Conservation (phyloP, 2,888 invertebrate genomes). For the Zele albiditarsus region DNA sequence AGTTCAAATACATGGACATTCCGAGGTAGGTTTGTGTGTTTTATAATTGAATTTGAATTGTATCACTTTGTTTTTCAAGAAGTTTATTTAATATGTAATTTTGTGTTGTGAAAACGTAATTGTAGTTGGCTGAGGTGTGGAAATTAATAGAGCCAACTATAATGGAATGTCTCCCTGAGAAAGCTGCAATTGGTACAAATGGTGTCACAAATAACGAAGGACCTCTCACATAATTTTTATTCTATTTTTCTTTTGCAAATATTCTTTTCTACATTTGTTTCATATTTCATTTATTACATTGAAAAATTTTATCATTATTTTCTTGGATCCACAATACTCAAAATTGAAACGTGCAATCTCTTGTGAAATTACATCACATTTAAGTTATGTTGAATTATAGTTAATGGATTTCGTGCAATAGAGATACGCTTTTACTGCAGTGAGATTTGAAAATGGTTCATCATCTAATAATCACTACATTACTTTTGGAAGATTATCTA, state of each 20-base stretch:
- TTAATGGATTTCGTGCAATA: slow-evolving; percentile 20
- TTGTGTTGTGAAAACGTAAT: slow-evolving; percentile 44
- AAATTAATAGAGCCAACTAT: slow-evolving; percentile 75
- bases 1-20: slow-evolving; percentile 75
- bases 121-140: slow-evolving; percentile 76
- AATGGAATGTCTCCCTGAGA: slow-evolving; percentile 74
- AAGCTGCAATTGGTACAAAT: slow-evolving; percentile 54
- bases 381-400: neutral
- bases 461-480: neutral
- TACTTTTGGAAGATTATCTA: too few species aligned
- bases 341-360: neutral
- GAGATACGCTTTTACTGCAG: neutral
- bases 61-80: slow-evolving; percentile 28
- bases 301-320: neutral
- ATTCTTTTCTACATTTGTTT: neutral
- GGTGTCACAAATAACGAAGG: slow-evolving; percentile 48
- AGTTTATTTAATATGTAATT: slow-evolving; percentile 30
- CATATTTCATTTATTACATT: neutral
- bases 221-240: slow-evolving; percentile 41
- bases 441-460: neutral
- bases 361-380: neutral
- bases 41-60: slow-evolving; percentile 17
- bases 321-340: neutral
- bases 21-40: slow-evolving; percentile 72
- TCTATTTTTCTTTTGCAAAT: neutral